Evolutionary conservation across 2,888 invertebrate species (phyloP), one percentile per base, ranked within the genome.

Genomic region (Eudasyphora cyanicolor): DNA sequence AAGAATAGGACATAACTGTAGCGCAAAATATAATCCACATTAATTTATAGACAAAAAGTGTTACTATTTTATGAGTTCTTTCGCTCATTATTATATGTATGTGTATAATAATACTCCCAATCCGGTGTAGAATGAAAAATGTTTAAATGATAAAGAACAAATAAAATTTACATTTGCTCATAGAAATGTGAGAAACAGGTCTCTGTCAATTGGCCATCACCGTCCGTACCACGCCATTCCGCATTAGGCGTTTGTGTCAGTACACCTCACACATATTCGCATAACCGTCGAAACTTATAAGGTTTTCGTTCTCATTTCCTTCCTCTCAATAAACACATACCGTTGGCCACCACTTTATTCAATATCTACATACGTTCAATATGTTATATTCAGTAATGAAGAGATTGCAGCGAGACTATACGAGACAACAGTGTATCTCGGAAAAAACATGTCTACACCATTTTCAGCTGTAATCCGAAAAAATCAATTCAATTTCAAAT

Each of bases 241-340:
- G 21, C 51, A 6, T 45, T 14, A 14, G 2, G 19, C n/a, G 17
- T 49, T 6, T 51, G 51, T 21, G 19, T 21, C 8, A 10, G 51
- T 51, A 2, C 60, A 54, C 21, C 7, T 24, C 60, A 29, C 35
- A 57, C 62, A 62, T 35, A n/a, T 17, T 2, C 32, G 19, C 19
- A 54, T 21, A 24, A 10, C 19, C 21, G 7, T 24, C 19, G 71
- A 67, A 76, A 77, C 80, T 80, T 83, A 78, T 83, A 83, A 78
- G 80, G 83, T 78, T 83, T 64, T 38, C 27, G 12, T 57, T 35
- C 24, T 62, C 62, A 62, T 80, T 80, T 80, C 77, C 80, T 83
- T 75, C 83, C 83, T 49, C 79, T 82, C 79, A 77, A 83, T 83
- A 76, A 76, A n/a, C n/a, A n/a, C n/a, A n/a, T n/a, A n/a, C n/a